Conservation (phyloP, 2,113 vertebrate species). For the Salvelinus sp. region DNA sequence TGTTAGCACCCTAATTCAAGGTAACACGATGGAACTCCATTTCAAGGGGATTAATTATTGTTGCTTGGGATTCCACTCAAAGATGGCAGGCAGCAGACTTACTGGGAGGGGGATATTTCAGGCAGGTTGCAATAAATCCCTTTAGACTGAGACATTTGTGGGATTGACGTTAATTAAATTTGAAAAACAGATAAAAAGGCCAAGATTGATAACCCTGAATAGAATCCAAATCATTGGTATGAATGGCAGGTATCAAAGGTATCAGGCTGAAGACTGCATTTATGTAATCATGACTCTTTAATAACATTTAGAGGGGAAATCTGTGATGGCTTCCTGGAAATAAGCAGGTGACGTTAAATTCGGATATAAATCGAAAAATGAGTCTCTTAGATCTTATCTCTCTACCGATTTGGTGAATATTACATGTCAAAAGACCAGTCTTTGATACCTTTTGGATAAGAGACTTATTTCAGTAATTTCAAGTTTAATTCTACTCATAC, state of each 20-base stretch:
- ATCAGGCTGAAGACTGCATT: constrained; percentile 43
- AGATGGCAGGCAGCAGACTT: constrained; percentile 35
- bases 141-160: constrained; percentile 28
- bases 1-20: constrained; percentile 53
- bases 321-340: constrained; percentile 33
- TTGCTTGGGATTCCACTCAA: constrained; percentile 57
- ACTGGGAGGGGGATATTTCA: constrained; percentile 44
- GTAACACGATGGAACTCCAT: constrained; percentile 49
- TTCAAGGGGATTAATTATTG: constrained; percentile 65
- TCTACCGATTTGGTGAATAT: constrained; percentile 35
- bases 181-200: constrained; percentile 51
- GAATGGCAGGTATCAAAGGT: constrained; percentile 37
- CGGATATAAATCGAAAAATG: too few relatives aligned
- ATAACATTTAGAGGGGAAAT: constrained; percentile 36
- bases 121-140: constrained; percentile 63
- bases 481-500: constrained; percentile 13
- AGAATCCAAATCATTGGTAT: constrained; percentile 57
- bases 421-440: constrained; percentile 23
- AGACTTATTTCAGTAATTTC: neutral
- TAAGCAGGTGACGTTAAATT: constrained; percentile 14
- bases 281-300: constrained; percentile 33
- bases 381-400: too few relatives aligned
- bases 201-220: constrained; percentile 40
- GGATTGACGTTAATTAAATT: constrained; percentile 67
- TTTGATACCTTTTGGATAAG: too few relatives aligned